Evolutionary conservation across 2,113 vertebrate genomes (phyloP), one percentile per base, ranked within the genome.

Genomic region (Phyllostomus discolor): DNA sequence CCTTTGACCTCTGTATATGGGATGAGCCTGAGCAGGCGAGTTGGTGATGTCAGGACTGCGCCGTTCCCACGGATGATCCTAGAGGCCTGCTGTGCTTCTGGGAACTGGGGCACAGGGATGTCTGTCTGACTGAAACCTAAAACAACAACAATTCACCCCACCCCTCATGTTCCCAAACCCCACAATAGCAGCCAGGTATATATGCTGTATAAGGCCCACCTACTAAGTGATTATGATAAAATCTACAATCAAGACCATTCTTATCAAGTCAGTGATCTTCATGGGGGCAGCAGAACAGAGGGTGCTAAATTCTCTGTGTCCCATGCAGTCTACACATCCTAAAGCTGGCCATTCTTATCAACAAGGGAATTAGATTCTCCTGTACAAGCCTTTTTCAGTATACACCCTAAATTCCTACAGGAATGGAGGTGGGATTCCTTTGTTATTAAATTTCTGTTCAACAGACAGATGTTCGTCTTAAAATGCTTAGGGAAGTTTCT

Each of bases 71-170:
- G 95, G 97, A 92, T 97, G 97, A 95, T 98, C 89, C 97, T 97
- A 98, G 95, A 96, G 97, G 97, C 95, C 96, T 98, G 97, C 94
- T 97, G 97, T 98, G 97, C 97, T 97, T 97, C 97, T 97, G 97
- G 97, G 97, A 97, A 97, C 94, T 97, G 97, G 92, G 97, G 97
- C 97, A 97, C 97, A 97, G 97, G 97, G 91, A 98, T 95, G 97
- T 97, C 94, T 98, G 96, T 98, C 97, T 98, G 97, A 97, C 97
- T 98, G 97, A 97, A 96, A 98, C 97, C 97, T 97, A 97, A 97
- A 97, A 98, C 97, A 98, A 98, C 97, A 97, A 98, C 97, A 97
- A 91, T 97, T 97, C 97, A 98, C 96, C 97, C 97, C 96, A 95
- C 96, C 96, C 96, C 96, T 95, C 96, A 97, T 67, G 95, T 96